Evolutionary conservation across 2,113 vertebrate genomes (phyloP), one percentile per base, ranked within the genome.

Genomic region (Sinocyclocheilus rhinocerous): DNA sequence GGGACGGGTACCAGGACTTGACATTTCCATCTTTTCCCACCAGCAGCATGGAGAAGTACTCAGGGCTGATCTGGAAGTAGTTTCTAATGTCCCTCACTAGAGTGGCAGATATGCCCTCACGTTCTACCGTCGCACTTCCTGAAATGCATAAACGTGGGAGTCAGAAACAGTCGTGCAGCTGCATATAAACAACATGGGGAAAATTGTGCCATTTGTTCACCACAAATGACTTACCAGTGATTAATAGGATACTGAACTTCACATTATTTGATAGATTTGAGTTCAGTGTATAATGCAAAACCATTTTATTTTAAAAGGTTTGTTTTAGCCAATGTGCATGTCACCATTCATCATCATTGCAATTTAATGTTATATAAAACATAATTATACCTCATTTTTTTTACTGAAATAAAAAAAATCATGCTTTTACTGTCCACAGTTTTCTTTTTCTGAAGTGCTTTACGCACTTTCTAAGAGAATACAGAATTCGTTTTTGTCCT

Each of bases 11-110:
- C 98, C 98, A 99, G 85, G 97, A 99, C 92, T 99, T 99, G 0
- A 99, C 97, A 1, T 99, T 99, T 81, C 98, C 96, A 0, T 99
- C 98, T 92, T 99, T 99, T 75, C 98, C 98, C 83, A 99, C 98
- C 52, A 99, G 95, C 87, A 99, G 95, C 98, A 99, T 99, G 86
- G 98, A 99, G 95, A 99, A 99, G 90, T 99, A 99, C 87, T 99
- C 97, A 0, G 96, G 96, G 91, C 98, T 99, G 91, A 97, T 96
- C 94, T 99, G 98, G 92, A 99, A 99, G 90, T 99, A 99, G 93
- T 99, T 99, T 89, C 98, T 93, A 88, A 99, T 97, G 92, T 99
- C 98, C 93, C 96, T 97, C 91, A 99, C 98, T 88, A 99, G 91
- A 67, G 94, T 94, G 88, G 92, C 94, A 0, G 97, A 95, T 77